Conservation (phyloP, 92 coral and sea anemone species). For the Epizoanthus rinbou region DNA sequence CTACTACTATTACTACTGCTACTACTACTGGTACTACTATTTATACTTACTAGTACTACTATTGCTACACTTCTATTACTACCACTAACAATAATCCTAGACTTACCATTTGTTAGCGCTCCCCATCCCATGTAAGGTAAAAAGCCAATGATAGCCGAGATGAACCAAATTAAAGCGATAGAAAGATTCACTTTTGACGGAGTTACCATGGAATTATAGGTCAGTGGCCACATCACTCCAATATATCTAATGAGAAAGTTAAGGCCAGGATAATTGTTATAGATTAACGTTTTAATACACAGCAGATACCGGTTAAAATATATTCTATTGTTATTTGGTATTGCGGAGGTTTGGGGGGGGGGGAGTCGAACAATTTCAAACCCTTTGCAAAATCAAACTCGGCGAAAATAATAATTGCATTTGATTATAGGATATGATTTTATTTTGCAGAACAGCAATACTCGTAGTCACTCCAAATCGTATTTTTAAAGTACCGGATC, state of each 20-base stretch:
- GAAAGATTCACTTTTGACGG: conserved; percentile 8
- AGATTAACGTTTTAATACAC: background rate
- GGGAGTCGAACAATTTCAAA: no score
- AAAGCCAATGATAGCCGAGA: conserved; percentile 17
- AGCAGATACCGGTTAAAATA: background rate
- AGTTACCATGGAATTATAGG: conserved; percentile 22
- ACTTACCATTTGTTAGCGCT: conserved; percentile 9
- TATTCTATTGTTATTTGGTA: background rate
- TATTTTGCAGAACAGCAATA: no score
- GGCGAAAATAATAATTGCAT: no score
- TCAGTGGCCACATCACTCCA: conserved; percentile 32
- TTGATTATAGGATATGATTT: no score
- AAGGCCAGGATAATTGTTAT: background rate
- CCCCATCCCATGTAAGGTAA: conserved; percentile 38
- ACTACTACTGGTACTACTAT: no score
- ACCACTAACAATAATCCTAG: background rate
- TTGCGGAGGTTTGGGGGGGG: no score
- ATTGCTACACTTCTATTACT: no score
- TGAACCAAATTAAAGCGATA: conserved; percentile 23
- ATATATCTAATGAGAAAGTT: background rate
- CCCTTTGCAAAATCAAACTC: no score
- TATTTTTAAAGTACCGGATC: no score
- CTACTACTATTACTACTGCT: no score
- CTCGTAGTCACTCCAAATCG: no score
- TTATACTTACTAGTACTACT: no score